phyloP scores from a whole-genome alignment of 2,113 vertebrate species.

The Micronycteris hirsuta region DNA sequence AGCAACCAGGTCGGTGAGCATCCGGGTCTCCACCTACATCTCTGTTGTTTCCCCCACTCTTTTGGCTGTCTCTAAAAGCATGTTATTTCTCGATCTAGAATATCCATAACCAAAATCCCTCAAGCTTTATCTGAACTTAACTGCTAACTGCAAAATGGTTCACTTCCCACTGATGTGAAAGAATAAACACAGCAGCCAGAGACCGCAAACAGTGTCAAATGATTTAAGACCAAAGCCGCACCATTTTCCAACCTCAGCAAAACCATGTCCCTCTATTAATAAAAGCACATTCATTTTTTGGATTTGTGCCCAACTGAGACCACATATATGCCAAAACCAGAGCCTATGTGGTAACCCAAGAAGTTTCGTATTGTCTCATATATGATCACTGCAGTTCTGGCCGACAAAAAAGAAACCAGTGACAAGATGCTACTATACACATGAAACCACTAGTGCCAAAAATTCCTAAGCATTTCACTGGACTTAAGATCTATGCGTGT shows the following conservation, averaged over 20 bases:
- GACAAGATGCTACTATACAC: neutral
- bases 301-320: constrained; percentile 27
- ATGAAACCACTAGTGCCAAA: neutral
- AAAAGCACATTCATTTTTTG: constrained; percentile 14
- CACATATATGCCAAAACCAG: constrained; percentile 42
- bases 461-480: neutral
- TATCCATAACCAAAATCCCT: constrained; percentile 38
- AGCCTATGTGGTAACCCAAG: constrained; percentile 44
- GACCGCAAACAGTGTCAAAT: constrained; percentile 1
- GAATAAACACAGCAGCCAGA: constrained; percentile 21
- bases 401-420: neutral
- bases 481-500: neutral
- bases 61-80: neutral
- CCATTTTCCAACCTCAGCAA: constrained; percentile 51
- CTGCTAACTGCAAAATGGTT: constrained; percentile 44
- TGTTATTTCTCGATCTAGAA: constrained; percentile 35
- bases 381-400: neutral
- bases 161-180: constrained; percentile 29
- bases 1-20: neutral
- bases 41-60: neutral
- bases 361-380: constrained; percentile 52
- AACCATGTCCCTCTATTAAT: constrained; percentile 44
- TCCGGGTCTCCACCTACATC: neutral
- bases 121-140: constrained; percentile 20
- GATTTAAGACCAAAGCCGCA: constrained; percentile 6